Evolutionary conservation across 2,113 vertebrate genomes (phyloP).

Genomic region (Aspiorhynchus laticeps): DNA sequence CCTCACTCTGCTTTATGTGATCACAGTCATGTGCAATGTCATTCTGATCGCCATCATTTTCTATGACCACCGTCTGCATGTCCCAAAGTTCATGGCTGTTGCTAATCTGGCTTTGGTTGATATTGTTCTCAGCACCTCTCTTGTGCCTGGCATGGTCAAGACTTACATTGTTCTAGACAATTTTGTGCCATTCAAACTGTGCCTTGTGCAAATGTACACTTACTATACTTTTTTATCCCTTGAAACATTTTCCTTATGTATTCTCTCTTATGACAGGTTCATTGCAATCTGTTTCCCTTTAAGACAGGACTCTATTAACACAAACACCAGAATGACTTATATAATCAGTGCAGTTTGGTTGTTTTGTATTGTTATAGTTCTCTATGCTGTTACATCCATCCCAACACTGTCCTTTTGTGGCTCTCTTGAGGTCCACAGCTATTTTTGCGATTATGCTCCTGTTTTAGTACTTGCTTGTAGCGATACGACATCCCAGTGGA

Average conservation of each 20-base stretch:
- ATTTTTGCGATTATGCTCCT: slow-evolving; percentile 74
- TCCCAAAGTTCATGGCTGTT: slow-evolving; percentile 70
- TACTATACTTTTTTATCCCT: slow-evolving; percentile 58
- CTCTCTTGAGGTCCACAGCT: slow-evolving; percentile 68
- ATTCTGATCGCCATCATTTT: slow-evolving; percentile 64
- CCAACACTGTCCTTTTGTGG: slow-evolving; percentile 70
- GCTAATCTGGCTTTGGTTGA: slow-evolving; percentile 70
- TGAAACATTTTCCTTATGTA: slow-evolving; percentile 65
- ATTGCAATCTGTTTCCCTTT: slow-evolving; percentile 74
- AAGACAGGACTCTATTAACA: slow-evolving; percentile 67
- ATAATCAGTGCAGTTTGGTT: slow-evolving; percentile 62
- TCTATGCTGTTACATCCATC: slow-evolving; percentile 45
- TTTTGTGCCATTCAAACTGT: slow-evolving; percentile 67
- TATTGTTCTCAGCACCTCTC: slow-evolving; percentile 60
- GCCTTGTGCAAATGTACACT: slow-evolving; percentile 67
- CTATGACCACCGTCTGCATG: slow-evolving; percentile 63
- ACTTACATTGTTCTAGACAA: slow-evolving; percentile 63
- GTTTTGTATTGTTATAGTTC: fast-evolving
- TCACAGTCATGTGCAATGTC: slow-evolving; percentile 65
- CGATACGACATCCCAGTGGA: slow-evolving; percentile 65
- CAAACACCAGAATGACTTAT: slow-evolving; percentile 59
- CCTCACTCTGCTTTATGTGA: slow-evolving; percentile 61
- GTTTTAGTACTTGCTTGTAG: slow-evolving; percentile 71
- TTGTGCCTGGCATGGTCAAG: slow-evolving; percentile 71
- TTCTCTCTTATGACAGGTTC: slow-evolving; percentile 72